phyloP scores from a whole-genome alignment of 2,888 invertebrate species.

The Aphodius granarius region DNA sequence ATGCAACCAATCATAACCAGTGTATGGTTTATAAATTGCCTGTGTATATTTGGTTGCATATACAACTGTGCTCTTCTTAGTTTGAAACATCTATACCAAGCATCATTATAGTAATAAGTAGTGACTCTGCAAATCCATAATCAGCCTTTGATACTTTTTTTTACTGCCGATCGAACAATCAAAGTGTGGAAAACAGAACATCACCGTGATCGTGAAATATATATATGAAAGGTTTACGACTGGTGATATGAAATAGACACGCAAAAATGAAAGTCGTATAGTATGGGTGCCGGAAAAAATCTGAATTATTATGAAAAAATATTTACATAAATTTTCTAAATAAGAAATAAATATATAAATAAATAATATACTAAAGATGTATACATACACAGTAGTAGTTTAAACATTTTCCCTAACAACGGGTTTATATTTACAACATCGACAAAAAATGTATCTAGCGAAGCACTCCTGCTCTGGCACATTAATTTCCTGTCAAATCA shows the following conservation, averaged over 20 bases:
- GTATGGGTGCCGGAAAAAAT: background rate
- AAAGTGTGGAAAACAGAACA: too few species aligned
- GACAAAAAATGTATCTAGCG: slow-evolving; percentile 53
- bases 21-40: too few species aligned
- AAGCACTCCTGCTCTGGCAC: slow-evolving; percentile 49
- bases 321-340: slow-evolving; percentile 24
- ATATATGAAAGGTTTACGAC: background rate
- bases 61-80: too few species aligned
- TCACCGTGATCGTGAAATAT: background rate
- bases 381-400: slow-evolving; percentile 37
- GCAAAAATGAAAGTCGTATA: background rate
- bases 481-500: slow-evolving; percentile 52
- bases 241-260: background rate
- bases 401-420: slow-evolving; percentile 51
- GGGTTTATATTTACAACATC: slow-evolving; percentile 53
- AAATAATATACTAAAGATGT: slow-evolving; percentile 30
- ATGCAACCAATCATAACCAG: too few species aligned
- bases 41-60: too few species aligned
- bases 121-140: too few species aligned
- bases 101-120: too few species aligned
- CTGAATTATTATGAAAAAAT: slow-evolving; percentile 8
- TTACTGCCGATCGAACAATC: too few species aligned
- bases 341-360: slow-evolving; percentile 35
- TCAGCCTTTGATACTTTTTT: too few species aligned
- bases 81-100: too few species aligned